Evolutionary conservation across 2,113 vertebrate genomes (phyloP).

Genomic region (Nothocercus nigrocapillus): DNA sequence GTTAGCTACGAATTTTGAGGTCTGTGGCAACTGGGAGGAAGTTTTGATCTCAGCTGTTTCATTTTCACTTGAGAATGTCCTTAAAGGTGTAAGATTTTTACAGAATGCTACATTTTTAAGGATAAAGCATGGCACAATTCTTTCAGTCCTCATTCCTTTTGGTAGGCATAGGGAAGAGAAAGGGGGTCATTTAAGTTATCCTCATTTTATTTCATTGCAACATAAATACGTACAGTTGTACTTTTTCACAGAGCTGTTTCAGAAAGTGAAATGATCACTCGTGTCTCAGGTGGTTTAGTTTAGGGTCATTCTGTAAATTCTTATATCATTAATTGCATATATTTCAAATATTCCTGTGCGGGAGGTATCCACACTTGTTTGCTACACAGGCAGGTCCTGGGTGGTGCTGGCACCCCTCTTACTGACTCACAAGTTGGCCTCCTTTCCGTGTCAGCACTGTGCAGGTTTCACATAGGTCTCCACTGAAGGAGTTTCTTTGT

Average conservation of each 20-base stretch:
- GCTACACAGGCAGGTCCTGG: not conserved
- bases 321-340: not conserved
- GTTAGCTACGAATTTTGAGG: not conserved
- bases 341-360: not conserved
- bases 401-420: not conserved
- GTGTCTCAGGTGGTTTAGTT: not conserved
- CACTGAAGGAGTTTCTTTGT: not conserved
- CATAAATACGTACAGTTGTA: not conserved
- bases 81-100: not conserved
- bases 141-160: not conserved
- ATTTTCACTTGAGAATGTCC: not conserved
- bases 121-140: not conserved
- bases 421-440: not conserved
- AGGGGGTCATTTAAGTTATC: not conserved
- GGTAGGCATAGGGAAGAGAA: not conserved
- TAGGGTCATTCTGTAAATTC: not conserved
- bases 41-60: not conserved
- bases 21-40: not conserved
- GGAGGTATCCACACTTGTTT: not conserved
- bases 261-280: not conserved
- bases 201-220: not conserved
- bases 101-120: not conserved
- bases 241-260: not conserved
- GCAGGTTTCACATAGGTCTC: not conserved
- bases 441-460: constrained; percentile 4